Conservation (phyloP, 2,888 invertebrate species). For the Phytoseiulus persimilis region DNA sequence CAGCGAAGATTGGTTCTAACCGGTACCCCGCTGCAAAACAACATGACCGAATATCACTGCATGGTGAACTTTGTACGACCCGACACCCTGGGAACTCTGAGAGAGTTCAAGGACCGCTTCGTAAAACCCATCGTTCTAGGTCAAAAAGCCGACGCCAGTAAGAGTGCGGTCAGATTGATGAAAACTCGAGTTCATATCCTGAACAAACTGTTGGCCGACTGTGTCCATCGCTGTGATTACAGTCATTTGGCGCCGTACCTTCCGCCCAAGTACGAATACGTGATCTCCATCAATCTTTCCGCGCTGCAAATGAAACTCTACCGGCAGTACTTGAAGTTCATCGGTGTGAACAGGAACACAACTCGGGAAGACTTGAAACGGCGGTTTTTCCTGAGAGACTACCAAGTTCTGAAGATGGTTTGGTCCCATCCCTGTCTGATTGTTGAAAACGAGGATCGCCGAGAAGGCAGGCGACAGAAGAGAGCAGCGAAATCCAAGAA, state of each 20-base stretch:
- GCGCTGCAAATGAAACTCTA: conserved; percentile 76
- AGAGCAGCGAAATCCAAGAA: conserved; percentile 55
- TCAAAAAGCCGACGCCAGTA: conserved; percentile 86
- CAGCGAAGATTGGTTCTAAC: conserved; percentile 85
- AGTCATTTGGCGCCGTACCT: conserved; percentile 83
- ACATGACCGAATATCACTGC: conserved; percentile 89
- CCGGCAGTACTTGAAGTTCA: conserved; percentile 64
- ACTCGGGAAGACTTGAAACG: conserved; percentile 45
- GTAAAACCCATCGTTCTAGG: conserved; percentile 95
- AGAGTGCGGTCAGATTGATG: conserved; percentile 81
- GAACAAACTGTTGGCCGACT: conserved; percentile 83
- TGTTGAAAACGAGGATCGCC: conserved; percentile 46
- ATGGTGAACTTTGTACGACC: conserved; percentile 99
- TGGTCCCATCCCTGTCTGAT: conserved; percentile 58
- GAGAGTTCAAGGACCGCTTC: conserved; percentile 87
- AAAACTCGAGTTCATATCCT: conserved; percentile 90
- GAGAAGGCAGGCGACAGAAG: conserved; percentile 50
- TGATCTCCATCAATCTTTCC: conserved; percentile 73
- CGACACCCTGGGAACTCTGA: conserved; percentile 79
- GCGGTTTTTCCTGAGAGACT: conserved; percentile 57
- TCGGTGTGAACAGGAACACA: conserved; percentile 52
- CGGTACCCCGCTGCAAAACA: conserved; percentile 95
- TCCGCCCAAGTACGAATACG: conserved; percentile 92
- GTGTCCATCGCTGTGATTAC: conserved; percentile 82
- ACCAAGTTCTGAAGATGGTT: conserved; percentile 54